Percentiles rank a stretch among this genome's conserved stretches.
These are phyloP conservation scores for Athrips mouffetella DNA, from an alignment of 2,888 invertebrate species.

Conservation along the genomic window DNA sequence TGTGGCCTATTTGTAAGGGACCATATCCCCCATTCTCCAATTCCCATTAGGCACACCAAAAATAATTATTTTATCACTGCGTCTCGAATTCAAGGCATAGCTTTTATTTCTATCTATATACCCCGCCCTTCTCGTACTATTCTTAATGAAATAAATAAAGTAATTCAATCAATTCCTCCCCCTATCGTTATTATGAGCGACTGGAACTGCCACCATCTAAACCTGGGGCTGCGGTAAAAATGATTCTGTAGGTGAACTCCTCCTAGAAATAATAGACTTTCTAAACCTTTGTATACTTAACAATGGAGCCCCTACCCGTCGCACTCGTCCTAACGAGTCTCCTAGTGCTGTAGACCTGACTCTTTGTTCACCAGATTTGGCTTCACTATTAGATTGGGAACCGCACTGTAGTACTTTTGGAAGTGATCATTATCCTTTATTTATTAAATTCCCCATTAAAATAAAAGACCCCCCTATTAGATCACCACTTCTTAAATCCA, in stretches of 20 bases:
- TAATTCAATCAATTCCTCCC: not conserved
- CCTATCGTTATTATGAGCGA: no score
- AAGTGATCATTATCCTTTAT: not conserved
- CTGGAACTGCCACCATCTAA: not conserved
- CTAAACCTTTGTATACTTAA: not conserved
- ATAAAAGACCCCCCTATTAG: not conserved
- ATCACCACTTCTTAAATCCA: not conserved
- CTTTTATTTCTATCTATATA: not conserved
- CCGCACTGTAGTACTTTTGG: not conserved
- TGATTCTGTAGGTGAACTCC: not conserved
- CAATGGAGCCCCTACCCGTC: not conserved
- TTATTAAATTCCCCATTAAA: not conserved
- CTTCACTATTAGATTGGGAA: not conserved
- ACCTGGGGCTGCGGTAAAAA: not conserved
- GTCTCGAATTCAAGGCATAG: not conserved
- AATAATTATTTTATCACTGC: not conserved
- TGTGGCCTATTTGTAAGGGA: not conserved
- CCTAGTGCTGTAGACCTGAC: no score
- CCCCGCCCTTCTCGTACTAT: not conserved
- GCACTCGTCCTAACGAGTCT: not conserved
- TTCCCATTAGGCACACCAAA: not conserved
- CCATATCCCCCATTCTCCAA: not conserved
- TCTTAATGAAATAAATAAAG: not conserved
- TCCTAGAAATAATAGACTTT: not conserved
- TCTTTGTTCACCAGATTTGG: not conserved